Base-by-base conservation (phyloP, 2,888 invertebrate genomes). In the Mamestra brassicae region DNA sequence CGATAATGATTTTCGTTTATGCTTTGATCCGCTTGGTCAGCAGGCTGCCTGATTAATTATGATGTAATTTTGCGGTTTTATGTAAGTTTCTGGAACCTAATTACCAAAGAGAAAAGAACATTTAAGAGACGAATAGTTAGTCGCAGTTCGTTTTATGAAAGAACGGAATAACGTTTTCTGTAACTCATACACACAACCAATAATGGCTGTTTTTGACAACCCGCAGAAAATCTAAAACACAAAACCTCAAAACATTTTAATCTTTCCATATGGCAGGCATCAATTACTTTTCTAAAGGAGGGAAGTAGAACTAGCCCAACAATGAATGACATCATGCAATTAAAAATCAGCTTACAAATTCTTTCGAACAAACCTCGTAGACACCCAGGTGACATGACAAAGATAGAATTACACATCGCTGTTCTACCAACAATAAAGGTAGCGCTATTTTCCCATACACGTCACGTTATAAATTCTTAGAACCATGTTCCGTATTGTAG, bases 1-100 rank as follows among this genome's bases (percentile, higher is more conserved):
- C 71, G 76, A 80, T 85, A 85, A 86, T 86, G 78, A 85, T 88
- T 85, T 83, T 80, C 84, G 74, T 84, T 87, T 83, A 83, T 81
- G 54, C 80, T 84, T 78, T 86, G 78, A 84, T 85, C 77, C 78
- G 80, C 72, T 87, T 80, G 57, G 81, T 83, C 78, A 84, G 82
- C 75, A 62, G 36, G 45, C n/a, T 15, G 72, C 42, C 34, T 83
- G 77, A 71, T 85, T 85, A 76, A 80, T 86, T 83, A 82, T 75
- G 60, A 72, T 68, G 67, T 81, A 69, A 60, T 65, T 65, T 68
- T 61, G 8, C 47, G n/a, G 4, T 11, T 10, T 64, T 77, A 64
- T 34, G 58, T 71, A 80, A 79, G 74, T 54, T 2, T 79, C 26
- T 26, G 10, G 54, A 38, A 34, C n/a, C 17, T 66, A 17, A 38